Base-by-base conservation (phyloP, 2,797 vertebrate genomes). In the Notamacropus eugenii region DNA sequence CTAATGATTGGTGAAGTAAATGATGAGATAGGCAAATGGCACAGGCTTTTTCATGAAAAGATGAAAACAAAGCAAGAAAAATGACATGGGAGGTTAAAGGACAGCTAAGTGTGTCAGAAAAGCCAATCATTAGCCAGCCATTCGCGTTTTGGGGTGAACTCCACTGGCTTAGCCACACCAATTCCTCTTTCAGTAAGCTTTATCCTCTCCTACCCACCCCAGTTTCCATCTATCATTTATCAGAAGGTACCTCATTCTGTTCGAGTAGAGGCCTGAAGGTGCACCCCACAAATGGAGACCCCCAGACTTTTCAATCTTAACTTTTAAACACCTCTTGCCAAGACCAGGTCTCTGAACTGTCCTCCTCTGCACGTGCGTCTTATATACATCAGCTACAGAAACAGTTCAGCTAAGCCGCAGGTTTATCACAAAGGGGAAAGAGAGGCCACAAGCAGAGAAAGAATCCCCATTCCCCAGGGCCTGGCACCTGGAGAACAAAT, bases 131-230 rank as follows among this genome's bases (percentile, higher is more conserved):
- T 93, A 52, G 0, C 50, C 67, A 50, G 82, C 0, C 1, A 16
- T 58, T 93, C 91, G 96, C 93, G 92, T 94, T 93, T 46, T 52
- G 9, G 90, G 94, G 62, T 95, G 93, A 96, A 95, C 95, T n/a
- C 91, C 0, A 0, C 40, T 57, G 0, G 5, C 74, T 93, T 93
- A 8, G 24, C 52, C 46, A 2, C 3, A 62, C 91, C 0, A 4
- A 92, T 50, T 13, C n/a, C 11, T 59, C 46, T 56, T 90, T 74
- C 4, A 28, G 31, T 1, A 29, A 24, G 92, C 29, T 58, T 50
- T 27, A 87, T 87, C 74, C 24, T 46, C 91, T 54, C n/a, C 22
- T 29, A 57, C 50, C 59, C 54, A 46, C 0, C 24, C 19, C 9
- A 46, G 74, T 46, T 46, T 87, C 40, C 40, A 0, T 14, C 40